phyloP scores from a whole-genome alignment of 2,797 vertebrate species.

The Loris lydekkerianus region DNA sequence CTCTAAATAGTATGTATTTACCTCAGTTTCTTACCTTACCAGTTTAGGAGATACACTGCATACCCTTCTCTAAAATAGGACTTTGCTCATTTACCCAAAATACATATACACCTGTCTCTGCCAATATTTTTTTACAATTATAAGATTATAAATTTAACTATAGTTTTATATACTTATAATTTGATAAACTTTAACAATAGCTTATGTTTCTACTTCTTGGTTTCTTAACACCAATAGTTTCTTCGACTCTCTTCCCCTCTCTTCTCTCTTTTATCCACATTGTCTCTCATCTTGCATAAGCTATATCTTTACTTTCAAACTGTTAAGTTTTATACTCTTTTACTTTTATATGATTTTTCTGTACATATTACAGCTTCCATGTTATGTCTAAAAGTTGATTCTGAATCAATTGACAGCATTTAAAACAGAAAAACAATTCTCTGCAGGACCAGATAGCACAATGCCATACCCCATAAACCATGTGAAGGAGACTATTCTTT shows the following conservation, averaged over 20 bases:
- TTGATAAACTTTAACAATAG: constrained; percentile 23
- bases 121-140: constrained; percentile 32
- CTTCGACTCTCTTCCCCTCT: not conserved
- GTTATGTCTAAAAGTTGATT: not conserved
- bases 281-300: not conserved
- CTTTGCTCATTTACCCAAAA: not conserved
- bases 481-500: constrained; percentile 55
- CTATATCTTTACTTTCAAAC: constrained; percentile 5
- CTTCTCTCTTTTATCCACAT: not conserved
- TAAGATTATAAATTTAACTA: not conserved
- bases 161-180: not conserved
- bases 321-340: not conserved
- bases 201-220: not conserved
- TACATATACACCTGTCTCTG: not conserved
- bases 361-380: not conserved
- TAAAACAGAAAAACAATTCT: constrained; percentile 23
- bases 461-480: constrained; percentile 15
- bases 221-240: not conserved
- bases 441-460: not conserved
- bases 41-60: constrained; percentile 17
- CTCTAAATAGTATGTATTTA: not conserved
- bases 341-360: constrained; percentile 26
- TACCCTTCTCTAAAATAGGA: not conserved
- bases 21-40: not conserved
- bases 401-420: constrained; percentile 29